A percentile compares a stretch with the other conserved stretches of the same genome.
Evolutionary conservation across 2,797 vertebrate species (phyloP).

Genomic region (Streptopelia turtur): DNA sequence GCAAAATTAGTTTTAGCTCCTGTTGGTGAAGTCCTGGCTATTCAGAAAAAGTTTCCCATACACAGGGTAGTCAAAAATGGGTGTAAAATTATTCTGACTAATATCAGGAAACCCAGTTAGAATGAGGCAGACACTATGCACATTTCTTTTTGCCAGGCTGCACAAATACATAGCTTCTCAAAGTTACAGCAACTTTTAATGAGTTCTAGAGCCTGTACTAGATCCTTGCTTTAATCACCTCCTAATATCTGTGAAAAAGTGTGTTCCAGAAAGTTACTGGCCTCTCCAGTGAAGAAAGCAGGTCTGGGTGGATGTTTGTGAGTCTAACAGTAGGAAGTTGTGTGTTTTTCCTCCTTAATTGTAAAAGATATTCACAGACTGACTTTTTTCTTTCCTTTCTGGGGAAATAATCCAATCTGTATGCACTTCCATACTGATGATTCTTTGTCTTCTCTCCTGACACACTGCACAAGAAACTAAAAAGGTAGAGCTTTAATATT

Average conservation of each 20-base stretch:
- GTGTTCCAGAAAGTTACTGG: neutral
- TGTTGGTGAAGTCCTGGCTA: neutral
- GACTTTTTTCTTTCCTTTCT: neutral
- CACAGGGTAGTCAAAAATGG: neutral
- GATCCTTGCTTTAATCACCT: neutral
- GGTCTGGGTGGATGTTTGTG: neutral
- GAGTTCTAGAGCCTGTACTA: neutral
- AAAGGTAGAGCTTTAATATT: neutral
- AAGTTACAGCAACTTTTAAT: neutral
- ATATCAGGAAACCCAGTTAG: neutral
- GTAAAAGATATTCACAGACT: neutral
- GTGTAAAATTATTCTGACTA: neutral
- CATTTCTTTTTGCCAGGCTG: neutral
- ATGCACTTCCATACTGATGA: neutral
- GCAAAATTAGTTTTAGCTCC: neutral
- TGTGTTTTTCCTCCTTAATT: neutral
- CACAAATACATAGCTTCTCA: neutral
- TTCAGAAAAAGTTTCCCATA: neutral
- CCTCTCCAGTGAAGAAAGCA: neutral
- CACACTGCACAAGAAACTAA: neutral
- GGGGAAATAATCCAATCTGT: neutral
- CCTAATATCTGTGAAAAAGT: neutral
- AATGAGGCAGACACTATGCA: neutral
- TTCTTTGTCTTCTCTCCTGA: neutral
- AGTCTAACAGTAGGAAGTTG: neutral